Percentiles rank a stretch among this genome's conserved stretches.
Evolutionary conservation across 2,113 vertebrate species (phyloP).

Genomic region (Pangasianodon hypophthalmus): DNA sequence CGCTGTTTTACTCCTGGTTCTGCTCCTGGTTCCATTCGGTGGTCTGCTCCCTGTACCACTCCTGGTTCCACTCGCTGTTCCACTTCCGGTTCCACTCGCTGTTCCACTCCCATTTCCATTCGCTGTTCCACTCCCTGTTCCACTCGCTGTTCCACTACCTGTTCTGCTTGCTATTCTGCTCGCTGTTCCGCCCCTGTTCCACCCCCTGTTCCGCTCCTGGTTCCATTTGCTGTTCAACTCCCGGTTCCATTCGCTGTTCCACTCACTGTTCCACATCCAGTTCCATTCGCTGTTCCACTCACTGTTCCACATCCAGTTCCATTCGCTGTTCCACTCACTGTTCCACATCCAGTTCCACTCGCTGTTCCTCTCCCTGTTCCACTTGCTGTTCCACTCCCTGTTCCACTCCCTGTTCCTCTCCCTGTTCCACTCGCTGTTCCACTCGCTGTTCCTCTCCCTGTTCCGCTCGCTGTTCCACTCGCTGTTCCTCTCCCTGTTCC

Average conservation of each 20-base stretch:
- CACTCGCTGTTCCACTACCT: not conserved
- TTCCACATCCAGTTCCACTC: not conserved
- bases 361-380: not conserved
- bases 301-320: no score
- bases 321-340: not conserved
- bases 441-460: no score
- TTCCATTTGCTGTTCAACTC: no score
- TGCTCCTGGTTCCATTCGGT: not conserved
- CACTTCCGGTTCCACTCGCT: no score
- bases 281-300: no score
- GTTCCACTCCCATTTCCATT: no score
- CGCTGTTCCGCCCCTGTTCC: not conserved
- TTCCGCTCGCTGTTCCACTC: no score
- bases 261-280: no score
- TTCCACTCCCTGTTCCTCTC: not conserved
- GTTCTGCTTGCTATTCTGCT: not conserved
- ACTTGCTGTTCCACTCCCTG: not conserved
- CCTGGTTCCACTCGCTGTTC: not conserved
- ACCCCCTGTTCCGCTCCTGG: not conserved
- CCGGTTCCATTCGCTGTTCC: not conserved
- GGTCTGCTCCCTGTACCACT: not conserved
- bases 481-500: not conserved
- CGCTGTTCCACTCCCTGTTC: no score
- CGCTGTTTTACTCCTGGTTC: no score
- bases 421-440: not conserved